phyloP scores from a whole-genome alignment of 1,140 invertebrate genomes.

The Neoseiulus cucumeris region DNA sequence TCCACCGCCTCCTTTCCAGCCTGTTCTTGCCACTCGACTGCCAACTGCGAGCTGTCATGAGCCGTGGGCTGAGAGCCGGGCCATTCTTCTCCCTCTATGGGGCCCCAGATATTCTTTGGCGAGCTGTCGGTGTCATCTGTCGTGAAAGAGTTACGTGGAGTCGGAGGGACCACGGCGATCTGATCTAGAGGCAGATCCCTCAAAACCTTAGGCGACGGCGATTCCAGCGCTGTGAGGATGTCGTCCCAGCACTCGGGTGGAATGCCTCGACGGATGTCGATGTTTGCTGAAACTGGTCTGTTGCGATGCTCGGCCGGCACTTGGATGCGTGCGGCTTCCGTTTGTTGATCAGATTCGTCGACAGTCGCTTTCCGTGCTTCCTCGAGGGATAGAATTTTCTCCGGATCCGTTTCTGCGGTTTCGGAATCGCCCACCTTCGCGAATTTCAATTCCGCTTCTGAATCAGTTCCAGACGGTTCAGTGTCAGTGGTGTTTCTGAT shows the following conservation, averaged over 20 bases:
- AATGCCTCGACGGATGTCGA: neutral
- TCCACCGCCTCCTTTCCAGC: too few species aligned
- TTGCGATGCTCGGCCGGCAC: too few species aligned
- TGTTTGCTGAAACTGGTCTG: neutral
- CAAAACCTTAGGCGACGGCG: neutral
- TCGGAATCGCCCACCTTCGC: too few species aligned
- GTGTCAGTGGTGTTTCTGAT: neutral
- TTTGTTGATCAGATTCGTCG: too few species aligned
- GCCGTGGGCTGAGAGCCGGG: neutral
- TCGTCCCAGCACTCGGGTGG: neutral
- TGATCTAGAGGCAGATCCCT: neutral
- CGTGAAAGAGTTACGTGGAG: constrained; percentile 1
- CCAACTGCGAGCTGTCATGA: too few species aligned
- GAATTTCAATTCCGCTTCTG: too few species aligned
- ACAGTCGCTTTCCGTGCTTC: too few species aligned
- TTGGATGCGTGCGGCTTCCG: too few species aligned
- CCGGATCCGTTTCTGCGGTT: too few species aligned
- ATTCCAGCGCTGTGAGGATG: neutral
- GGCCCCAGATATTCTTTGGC: constrained; percentile 1
- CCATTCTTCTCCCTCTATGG: neutral
- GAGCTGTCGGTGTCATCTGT: neutral
- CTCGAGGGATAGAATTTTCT: too few species aligned
- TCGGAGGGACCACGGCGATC: neutral
- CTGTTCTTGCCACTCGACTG: too few species aligned
- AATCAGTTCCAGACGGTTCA: neutral